Evolutionary conservation across 2,888 invertebrate species (phyloP), one percentile per base, ranked within the genome.

Genomic region (Limenitis camilla): DNA sequence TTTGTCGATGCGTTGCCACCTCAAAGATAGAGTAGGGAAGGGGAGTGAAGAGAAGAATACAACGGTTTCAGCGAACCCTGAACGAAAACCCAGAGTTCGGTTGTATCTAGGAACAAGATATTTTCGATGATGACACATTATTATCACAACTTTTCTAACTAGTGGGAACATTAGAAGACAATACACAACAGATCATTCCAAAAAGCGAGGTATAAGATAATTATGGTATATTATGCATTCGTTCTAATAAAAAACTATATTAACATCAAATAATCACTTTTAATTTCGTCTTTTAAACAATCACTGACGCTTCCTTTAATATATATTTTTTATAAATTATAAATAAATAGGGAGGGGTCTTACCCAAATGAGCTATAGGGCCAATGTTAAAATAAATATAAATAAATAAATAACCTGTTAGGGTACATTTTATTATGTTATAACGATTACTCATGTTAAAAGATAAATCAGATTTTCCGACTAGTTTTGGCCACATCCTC

Each of bases 281-380:
- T n/a, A n/a, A n/a, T n/a, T n/a, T n/a, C n/a, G n/a, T 29, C 27
- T 43, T 27, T 27, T n/a, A 45, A 9, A 28, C 28, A 29, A 28
- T 35, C 4, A 35, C 36, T 36, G 35, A 36, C 9, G 33, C 28
- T 36, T 36, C 45, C 36, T 11, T 30, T 28, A 11, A 11, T 42
- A 11, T 6, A 32, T 28, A 9, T n/a, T 6, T 44, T 35, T 28
- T 44, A 1, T 29, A 33, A 6, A 27, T n/a, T 27, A 29, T 35
- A 5, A 29, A 44, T 29, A 9, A 29, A 36, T 29, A 36, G 32
- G 38, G 31, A n/a, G 35, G 39, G n/a, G 39, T 10, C 43, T 32
- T 27, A 41, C 10, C 29, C 53, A 61, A 74, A 74, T 70, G 64
- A 72, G 72, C n/a, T n/a, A 69, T 68, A 66, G 71, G 68, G 71